A percentile compares a stretch with the other conserved stretches of the same genome.
Conservation (phyloP, 2,888 invertebrate species). For the Ophioninae sp. region DNA sequence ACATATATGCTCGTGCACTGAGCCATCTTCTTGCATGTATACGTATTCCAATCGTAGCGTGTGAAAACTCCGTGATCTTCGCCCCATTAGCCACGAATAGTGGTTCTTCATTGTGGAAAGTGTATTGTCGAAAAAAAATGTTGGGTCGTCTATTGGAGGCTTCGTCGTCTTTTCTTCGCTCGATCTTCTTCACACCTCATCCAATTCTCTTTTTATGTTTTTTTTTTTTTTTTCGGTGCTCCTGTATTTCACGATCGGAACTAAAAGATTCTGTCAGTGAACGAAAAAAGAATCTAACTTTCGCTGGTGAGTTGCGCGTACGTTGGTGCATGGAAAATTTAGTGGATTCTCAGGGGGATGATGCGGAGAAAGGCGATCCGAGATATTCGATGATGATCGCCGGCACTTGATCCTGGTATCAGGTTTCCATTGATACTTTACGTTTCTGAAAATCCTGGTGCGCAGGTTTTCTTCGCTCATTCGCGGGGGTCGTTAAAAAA, state of each 20-base stretch:
- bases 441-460: conserved; percentile 45
- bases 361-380: conserved; percentile 31
- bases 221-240: conserved; percentile 1
- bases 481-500: conserved; percentile 56
- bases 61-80: conserved; percentile 74
- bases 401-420: conserved; percentile 59
- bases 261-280: conserved; percentile 24
- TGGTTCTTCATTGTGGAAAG: conserved; percentile 66
- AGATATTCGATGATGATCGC: conserved; percentile 57
- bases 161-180: conserved; percentile 38
- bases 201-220: conserved; percentile 45
- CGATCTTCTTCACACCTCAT: conserved; percentile 48
- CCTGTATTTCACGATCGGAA: conserved; percentile 13
- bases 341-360: conserved; percentile 13
- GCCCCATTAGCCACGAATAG: conserved; percentile 74
- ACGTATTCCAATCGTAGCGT: conserved; percentile 61
- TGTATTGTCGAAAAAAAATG: conserved; percentile 65
- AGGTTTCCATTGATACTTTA: conserved; percentile 60
- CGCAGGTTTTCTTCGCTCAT: conserved; percentile 13
- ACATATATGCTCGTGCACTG: conserved; percentile 29
- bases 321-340: conserved; percentile 57
- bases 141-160: conserved; percentile 49
- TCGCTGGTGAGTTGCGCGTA: conserved; percentile 47
- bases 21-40: conserved; percentile 14
- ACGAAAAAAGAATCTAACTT: conserved; percentile 46